Evolutionary conservation across 2,797 vertebrate species (phyloP), one percentile per base, ranked within the genome.

Genomic region (Hephaestus fuliginosus): DNA sequence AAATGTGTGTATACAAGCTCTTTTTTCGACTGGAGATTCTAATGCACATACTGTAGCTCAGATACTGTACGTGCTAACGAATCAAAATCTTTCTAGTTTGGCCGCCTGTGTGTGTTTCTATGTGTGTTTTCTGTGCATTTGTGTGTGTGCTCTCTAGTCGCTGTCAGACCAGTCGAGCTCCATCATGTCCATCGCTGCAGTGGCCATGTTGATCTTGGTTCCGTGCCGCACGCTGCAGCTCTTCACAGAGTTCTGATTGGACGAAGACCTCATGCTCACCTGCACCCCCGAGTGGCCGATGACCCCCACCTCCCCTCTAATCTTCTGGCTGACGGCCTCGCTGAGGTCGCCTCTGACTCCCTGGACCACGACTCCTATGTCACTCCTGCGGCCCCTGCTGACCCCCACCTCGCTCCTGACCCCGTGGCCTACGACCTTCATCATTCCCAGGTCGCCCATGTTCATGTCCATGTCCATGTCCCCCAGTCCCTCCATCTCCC

Each of bases 221-320:
- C 98, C 98, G 78, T 96, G 97, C 88, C 97, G 97, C 94, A 98
- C 95, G 74, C 97, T 98, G 92, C 97, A 97, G 95, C 97, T 98
- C 96, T 97, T 97, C 92, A 97, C 97, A 93, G 97, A 98, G 97
- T 99, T 99, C 96, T 98, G 97, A 95, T 98, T 98, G 80, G 95
- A 94, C 2, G 93, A 93, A 82, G 97, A 92, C 91, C 97, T 96
- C 97, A 99, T 97, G 96, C 98, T 99, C 95, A 99, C 96, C 96
- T 99, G 97, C 95, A 99, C 97, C 91, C 98, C 98, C 80, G 98
- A 97, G 89, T 88, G 91, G 48, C 93, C 92, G 0, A 90, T n/a
- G 52, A 93, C 86, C 0, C 92, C 92, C 44, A 93, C 74, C 48
- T 95, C 93, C 0, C 93, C 91, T 62, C 93, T 88, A 7, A 93